Percentiles rank a stretch among this genome's conserved stretches.
These are phyloP conservation scores for Forbesichthys agassizii DNA, from an alignment of 2,113 vertebrate genomes.

Conservation along the genomic window DNA sequence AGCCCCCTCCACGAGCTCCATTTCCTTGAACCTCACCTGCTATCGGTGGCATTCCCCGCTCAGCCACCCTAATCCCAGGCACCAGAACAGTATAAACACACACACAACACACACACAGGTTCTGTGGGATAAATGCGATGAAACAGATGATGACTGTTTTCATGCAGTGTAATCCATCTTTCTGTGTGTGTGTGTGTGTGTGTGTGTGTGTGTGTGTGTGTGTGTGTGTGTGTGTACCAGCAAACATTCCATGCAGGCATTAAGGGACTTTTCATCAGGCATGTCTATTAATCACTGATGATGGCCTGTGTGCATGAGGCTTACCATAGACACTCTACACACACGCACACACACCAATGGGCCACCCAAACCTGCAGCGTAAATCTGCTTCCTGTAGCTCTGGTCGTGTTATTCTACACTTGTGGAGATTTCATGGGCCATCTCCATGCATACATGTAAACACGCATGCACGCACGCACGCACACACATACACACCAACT, in stretches of 20 bases:
- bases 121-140: constrained; percentile 31
- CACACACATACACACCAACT: constrained; percentile 42
- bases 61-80: constrained; percentile 43
- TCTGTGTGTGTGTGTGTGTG: constrained; percentile 20
- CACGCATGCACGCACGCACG: background rate
- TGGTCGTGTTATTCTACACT: constrained; percentile 17
- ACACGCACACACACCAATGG: constrained; percentile 18
- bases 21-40: constrained; percentile 51
- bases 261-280: too few species aligned
- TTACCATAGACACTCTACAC: constrained; percentile 43
- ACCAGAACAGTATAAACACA: constrained; percentile 46
- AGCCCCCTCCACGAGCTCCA: background rate
- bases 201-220: constrained; percentile 5
- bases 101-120: constrained; percentile 25
- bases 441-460: constrained; percentile 16
- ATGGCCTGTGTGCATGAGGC: background rate
- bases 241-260: background rate
- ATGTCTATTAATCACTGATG: too few species aligned
- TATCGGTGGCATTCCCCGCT: constrained; percentile 44
- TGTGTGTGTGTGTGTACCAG: constrained; percentile 30
- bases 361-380: constrained; percentile 48
- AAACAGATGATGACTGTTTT: constrained; percentile 46
- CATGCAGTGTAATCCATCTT: constrained; percentile 51
- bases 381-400: constrained; percentile 29
- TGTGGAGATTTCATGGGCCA: constrained; percentile 44